Percentiles rank a stretch among this genome's conserved stretches.
These are phyloP conservation scores for Orgyia antiqua DNA, from an alignment of 2,888 invertebrate genomes.

Conservation along the genomic window DNA sequence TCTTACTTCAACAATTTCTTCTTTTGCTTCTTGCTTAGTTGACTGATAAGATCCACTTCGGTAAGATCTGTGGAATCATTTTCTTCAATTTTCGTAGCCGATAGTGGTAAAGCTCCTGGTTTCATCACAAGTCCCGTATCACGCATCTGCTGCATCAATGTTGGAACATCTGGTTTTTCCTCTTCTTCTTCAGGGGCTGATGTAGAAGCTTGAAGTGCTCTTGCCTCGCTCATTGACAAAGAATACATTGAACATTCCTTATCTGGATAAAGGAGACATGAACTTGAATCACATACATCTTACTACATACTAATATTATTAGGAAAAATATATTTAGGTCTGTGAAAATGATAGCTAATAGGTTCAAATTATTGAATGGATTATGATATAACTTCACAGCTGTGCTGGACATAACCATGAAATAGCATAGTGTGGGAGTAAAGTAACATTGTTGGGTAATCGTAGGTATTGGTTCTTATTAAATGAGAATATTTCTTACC, in stretches of 20 bases:
- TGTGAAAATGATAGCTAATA: too few species aligned
- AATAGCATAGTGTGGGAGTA: too few species aligned
- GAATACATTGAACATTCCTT: constrained; percentile 97
- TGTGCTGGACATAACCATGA: too few species aligned
- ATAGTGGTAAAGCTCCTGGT: constrained; percentile 81
- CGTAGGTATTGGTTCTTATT: too few species aligned
- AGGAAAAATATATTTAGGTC: too few species aligned
- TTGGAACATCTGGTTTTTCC: constrained; percentile 78
- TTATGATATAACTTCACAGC: too few species aligned
- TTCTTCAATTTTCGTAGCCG: constrained; percentile 77
- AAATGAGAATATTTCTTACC: too few species aligned
- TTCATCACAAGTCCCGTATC: constrained; percentile 95
- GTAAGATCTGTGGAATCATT: constrained; percentile 77
- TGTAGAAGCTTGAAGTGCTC: constrained; percentile 83
- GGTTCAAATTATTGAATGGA: too few species aligned
- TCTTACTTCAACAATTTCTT: constrained; percentile 91
- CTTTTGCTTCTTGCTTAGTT: constrained; percentile 92
- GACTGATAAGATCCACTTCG: constrained; percentile 89
- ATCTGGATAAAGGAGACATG: constrained; percentile 75
- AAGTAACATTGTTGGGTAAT: too few species aligned
- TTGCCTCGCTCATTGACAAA: constrained; percentile 88
- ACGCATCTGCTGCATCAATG: constrained; percentile 92
- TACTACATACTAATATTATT: too few species aligned
- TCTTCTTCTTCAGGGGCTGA: constrained; percentile 84
- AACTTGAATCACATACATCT: too few species aligned